Percentiles rank a stretch among this genome's conserved stretches.
Evolutionary conservation across 2,797 vertebrate species (phyloP).

Genomic region (Bufotes viridis): DNA sequence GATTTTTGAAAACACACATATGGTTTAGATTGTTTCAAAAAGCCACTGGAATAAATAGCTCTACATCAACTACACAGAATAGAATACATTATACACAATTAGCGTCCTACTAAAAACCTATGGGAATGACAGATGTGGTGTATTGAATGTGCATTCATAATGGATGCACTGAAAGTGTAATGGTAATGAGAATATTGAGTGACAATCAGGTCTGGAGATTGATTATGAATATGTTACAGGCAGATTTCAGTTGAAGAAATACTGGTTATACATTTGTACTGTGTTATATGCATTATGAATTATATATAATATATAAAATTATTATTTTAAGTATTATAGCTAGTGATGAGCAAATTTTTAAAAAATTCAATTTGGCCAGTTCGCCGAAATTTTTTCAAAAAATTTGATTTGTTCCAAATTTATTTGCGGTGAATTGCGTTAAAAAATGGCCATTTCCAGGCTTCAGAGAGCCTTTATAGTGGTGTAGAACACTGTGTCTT

Average conservation of each 20-base stretch:
- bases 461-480: too few relatives aligned
- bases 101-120: constrained; percentile 18
- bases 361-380: too few relatives aligned
- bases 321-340: too few relatives aligned
- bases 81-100: constrained; percentile 32
- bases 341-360: too few relatives aligned
- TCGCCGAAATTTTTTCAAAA: too few relatives aligned
- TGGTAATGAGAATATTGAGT: constrained; percentile 39
- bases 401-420: too few relatives aligned
- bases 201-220: constrained; percentile 22
- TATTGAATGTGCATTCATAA: constrained; percentile 37
- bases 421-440: too few relatives aligned
- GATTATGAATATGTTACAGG: constrained; percentile 34
- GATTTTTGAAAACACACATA: constrained; percentile 17
- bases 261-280: not conserved
- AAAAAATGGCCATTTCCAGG: too few relatives aligned
- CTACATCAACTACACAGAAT: not conserved
- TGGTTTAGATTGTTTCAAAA: constrained; percentile 10
- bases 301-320: too few relatives aligned
- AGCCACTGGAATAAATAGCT: not conserved
- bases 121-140: constrained; percentile 29
- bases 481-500: too few relatives aligned
- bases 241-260: too few relatives aligned
- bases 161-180: constrained; percentile 23
- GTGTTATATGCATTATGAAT: not conserved